Evolutionary conservation across 2,797 vertebrate genomes (phyloP), one percentile per base, ranked within the genome.

Genomic region (Merluccius polli): DNA sequence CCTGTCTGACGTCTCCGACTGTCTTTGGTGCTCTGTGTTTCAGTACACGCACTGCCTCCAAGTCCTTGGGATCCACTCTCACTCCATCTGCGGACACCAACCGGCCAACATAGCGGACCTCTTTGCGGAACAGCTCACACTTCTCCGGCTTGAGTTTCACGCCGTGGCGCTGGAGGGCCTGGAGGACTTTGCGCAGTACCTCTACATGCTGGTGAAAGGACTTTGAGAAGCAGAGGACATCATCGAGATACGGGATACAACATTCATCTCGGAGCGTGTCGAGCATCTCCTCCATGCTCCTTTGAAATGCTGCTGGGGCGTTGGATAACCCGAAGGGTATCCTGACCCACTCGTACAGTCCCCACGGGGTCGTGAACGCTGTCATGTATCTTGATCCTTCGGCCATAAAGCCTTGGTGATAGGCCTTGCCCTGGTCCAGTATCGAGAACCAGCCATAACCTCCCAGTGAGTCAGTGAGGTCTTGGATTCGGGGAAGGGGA

Each of bases 301-400:
- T 63, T 5, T 81, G 78, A 24, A 79, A 81, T 30, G 77, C 70
- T 0, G 70, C 80, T 30, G 77, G 80, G 27, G 74, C 80, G 38
- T 73, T 74, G 27, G 75, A 74, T n/a, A 81, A 48, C 1, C 75
- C 75, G 31, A 81, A 78, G 12, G 38, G 76, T 52, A 81, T 75
- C 6, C 73, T 12, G 6, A 81, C 68, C 70, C 76, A 81, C 15
- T 78, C 24, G 18, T 75, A 82, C 15, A 79, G n/a, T 67, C 63
- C 63, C 63, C 63, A 67, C 4, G 63, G 63, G 1, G n/a, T 67
- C 2, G 11, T 67, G 63, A 67, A 67, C 2, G 63, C 63, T 4
- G 48, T 59, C 13, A 59, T 3, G 48, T 59, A 15, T 8, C 33
- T 35, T 35, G 3, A 35, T 35, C 33, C 33, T 35, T 35, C 33